phyloP scores from a whole-genome alignment of 37 sponge, comb jelly and placozoan genomes.

The Eunapius fragilis region DNA sequence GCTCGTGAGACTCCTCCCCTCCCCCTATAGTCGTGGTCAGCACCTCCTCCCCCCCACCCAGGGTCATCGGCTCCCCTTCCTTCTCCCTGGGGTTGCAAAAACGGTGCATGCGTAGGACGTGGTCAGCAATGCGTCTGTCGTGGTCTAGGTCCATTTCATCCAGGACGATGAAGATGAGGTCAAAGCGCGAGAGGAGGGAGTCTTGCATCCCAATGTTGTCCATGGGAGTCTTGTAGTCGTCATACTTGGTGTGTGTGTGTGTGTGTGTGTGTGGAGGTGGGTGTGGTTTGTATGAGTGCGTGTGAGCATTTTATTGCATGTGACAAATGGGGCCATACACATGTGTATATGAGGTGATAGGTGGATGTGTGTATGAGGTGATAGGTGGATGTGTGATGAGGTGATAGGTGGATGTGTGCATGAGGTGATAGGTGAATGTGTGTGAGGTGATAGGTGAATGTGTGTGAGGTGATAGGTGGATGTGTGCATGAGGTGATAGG shows the following conservation, averaged over 20 bases:
- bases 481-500: too few relatives aligned
- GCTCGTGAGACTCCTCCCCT: constrained; percentile 62
- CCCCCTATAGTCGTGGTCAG: constrained; percentile 44
- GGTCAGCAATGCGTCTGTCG: constrained; percentile 93
- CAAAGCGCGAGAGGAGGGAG: constrained; percentile 95
- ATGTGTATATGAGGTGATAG: too few relatives aligned
- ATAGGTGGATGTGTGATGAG: too few relatives aligned
- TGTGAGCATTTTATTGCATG: too few relatives aligned
- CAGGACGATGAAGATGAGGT: constrained; percentile 94
- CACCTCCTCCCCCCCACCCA: constrained; percentile 69
- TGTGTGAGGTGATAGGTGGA: too few relatives aligned
- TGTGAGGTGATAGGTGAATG: too few relatives aligned
- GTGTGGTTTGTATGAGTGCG: neutral
- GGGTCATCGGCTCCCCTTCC: constrained; percentile 52
- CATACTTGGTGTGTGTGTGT: constrained; percentile 55
- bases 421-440: neutral
- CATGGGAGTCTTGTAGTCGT: constrained; percentile 99
- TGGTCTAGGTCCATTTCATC: constrained; percentile 97
- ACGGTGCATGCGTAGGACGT: constrained; percentile 98
- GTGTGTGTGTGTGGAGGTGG: neutral
- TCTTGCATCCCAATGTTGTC: constrained; percentile 99
- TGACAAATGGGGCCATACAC: too few relatives aligned
- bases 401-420: too few relatives aligned
- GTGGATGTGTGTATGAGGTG: too few relatives aligned
- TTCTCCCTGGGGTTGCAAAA: constrained; percentile 93